Percentiles rank a stretch among this genome's conserved stretches.
phyloP scores from a whole-genome alignment of 2,797 vertebrate species.

The Tarsius wallacei region DNA sequence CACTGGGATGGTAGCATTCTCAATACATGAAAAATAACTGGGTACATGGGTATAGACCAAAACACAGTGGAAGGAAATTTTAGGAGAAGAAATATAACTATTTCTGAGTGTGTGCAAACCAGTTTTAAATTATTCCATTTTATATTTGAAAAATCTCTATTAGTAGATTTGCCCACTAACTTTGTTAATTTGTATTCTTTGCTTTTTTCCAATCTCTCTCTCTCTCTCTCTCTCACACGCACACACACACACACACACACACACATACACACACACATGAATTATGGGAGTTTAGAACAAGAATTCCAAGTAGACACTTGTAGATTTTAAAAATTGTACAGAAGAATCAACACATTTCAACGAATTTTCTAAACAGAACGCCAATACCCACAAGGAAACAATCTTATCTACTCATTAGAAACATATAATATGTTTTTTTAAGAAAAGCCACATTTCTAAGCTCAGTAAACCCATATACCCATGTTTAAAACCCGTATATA shows the following conservation, averaged over 20 bases:
- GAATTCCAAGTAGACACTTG: not conserved
- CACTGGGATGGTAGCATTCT: not conserved
- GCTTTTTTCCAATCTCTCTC: not conserved
- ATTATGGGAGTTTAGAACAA: not conserved
- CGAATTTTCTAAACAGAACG: not conserved
- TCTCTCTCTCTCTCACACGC: not conserved
- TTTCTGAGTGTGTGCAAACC: not conserved
- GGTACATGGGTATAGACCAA: not conserved
- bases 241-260: not conserved
- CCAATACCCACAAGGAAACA: not conserved
- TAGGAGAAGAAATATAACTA: not conserved
- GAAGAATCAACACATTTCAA: not conserved
- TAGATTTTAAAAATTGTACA: not conserved
- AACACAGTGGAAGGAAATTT: not conserved
- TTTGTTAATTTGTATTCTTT: not conserved
- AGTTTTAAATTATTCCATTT: not conserved
- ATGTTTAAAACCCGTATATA: too few species aligned
- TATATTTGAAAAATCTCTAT: conserved; percentile 4
- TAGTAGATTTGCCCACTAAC: not conserved
- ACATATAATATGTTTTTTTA: not conserved
- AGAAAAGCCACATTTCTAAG: not conserved
- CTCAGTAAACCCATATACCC: not conserved
- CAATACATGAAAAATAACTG: not conserved
- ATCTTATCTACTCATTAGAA: not conserved
- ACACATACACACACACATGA: not conserved